Base-by-base conservation (phyloP, 64 coral and sea anemone species). In the Porites australiensis region DNA sequence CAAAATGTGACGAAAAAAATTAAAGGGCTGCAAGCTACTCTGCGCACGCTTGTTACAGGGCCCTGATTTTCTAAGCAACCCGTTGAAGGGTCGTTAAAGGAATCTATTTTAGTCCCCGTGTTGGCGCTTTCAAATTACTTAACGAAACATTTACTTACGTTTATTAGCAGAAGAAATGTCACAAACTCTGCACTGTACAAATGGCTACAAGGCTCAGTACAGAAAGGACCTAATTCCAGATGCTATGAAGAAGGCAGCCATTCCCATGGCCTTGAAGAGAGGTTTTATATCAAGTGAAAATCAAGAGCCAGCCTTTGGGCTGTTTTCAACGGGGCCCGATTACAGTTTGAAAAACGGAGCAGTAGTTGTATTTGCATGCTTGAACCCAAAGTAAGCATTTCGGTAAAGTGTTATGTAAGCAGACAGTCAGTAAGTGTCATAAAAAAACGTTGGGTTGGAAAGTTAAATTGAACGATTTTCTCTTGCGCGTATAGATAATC, bases 221-320 rank as follows among this genome's bases (percentile, higher is more conserved):
- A 91, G 95, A 72, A 82, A 84, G n/a, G 95, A 97, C 48, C 92
- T 97, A 5, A 94, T 97, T 71, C 95, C 95, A 3, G 95, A 97
- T 59, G 71, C 82, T 15, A 97, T 97, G 95, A 97, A 94, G 55
- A 97, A 82, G 16, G 92, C 92, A 9, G 95, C 95, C 11, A 78
- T 94, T 64, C 88, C 95, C 9, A 97, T 97, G 95, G 92, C 92
- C 50, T 86, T 88, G 88, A 97, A 97, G 50, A 97, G 88, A 88
- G 95, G 95, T 2, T 77, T 87, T 14, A 97, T 97, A 2, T 58
- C 92, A 7, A 79, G 75, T 61, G 15, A 48, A 65, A 70, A 79
- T 18, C 63, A 88, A 64, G 92, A 97, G 14, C 92, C 92, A 10
- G 64, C 78, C 5, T 89, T 97, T 82, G 95, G 92, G 27, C 83